Evolutionary conservation across 2,113 vertebrate species (phyloP), one percentile per base, ranked within the genome.

Genomic region (Azemiops feae): DNA sequence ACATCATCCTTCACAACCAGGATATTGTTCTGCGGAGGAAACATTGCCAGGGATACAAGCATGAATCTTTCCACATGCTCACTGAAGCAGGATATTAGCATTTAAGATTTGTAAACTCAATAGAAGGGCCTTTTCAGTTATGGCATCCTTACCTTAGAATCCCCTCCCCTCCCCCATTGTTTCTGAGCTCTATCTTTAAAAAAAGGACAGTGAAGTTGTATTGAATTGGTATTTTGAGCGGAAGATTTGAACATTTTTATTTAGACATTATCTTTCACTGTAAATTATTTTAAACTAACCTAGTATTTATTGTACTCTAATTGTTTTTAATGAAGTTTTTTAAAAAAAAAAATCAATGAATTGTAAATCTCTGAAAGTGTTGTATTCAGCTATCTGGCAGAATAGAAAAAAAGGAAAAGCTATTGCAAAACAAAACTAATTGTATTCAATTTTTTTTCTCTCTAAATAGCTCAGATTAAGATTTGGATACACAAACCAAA

Each of bases 21-120:
- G 96, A 99, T 99, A 97, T 99, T 99, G 95, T 98, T 99, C 99
- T 99, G 96, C 14, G 85, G 90, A 54, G 3, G 69, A 94, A 96
- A 94, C 7, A 92, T 92, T 60, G 93, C 34, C 88, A 95, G 6
- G 50, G 39, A 87, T 92, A 88, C n/a, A 39, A 0, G 52, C 74
- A 20, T 53, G 54, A 7, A 0, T 9, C 1, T 64, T 30, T 87
- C 34, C 54, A 16, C n/a, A 60, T 30, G 39, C 52, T 57, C 3
- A 14, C 12, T 58, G 45, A 58, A 60, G 85, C 23, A 52, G 5
- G 23, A 43, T 10, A n/a, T 54, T 64, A 34, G 55, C 34, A 12
- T 18, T 18, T 88, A n/a, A 92, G 85, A 87, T 12, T 39, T 4
- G 27, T 4, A 53, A 69, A 25, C 45, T 45, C 25, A 27, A 52